phyloP scores from a whole-genome alignment of 1,140 invertebrate genomes.

The Hydropsyche tenuis region DNA sequence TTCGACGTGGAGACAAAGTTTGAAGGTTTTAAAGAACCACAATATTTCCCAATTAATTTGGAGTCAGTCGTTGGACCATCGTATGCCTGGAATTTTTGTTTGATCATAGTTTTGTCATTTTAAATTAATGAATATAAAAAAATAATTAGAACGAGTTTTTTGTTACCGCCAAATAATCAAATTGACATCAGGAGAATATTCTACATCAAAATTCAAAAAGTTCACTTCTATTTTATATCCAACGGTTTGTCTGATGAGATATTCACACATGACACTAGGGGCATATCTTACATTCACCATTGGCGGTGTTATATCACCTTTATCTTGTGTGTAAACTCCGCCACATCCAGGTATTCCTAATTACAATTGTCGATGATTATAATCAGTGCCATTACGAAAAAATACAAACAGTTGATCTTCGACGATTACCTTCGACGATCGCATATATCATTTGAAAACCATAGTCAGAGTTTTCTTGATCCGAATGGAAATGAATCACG shows the following conservation, averaged over 20 bases:
- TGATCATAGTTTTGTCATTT: slow-evolving; percentile 38
- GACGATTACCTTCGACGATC: slow-evolving; percentile 68
- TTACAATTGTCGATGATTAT: not conserved
- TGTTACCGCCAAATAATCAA: slow-evolving; percentile 74
- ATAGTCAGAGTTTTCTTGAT: slow-evolving; percentile 66
- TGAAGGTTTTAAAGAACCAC: slow-evolving; percentile 64
- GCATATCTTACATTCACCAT: slow-evolving; percentile 66
- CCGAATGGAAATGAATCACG: slow-evolving; percentile 80
- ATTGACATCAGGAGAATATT: slow-evolving; percentile 67
- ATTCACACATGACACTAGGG: slow-evolving; percentile 74
- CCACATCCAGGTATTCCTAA: slow-evolving; percentile 80
- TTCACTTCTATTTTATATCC: slow-evolving; percentile 69
- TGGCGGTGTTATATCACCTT: slow-evolving; percentile 73
- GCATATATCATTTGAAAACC: slow-evolving; percentile 84
- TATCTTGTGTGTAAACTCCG: slow-evolving; percentile 69
- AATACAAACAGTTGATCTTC: too few species aligned
- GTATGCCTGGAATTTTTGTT: slow-evolving; percentile 64
- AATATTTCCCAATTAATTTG: slow-evolving; percentile 72
- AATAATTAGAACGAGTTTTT: too few species aligned
- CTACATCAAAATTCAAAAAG: slow-evolving; percentile 72
- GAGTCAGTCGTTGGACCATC: slow-evolving; percentile 71
- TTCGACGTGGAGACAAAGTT: slow-evolving; percentile 69
- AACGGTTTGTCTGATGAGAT: slow-evolving; percentile 71
- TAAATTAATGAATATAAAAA: not conserved
- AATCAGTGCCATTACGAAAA: not conserved